Base-by-base conservation (phyloP, 23 tunicate genomes). In the Halocynthia roretzi region DNA sequence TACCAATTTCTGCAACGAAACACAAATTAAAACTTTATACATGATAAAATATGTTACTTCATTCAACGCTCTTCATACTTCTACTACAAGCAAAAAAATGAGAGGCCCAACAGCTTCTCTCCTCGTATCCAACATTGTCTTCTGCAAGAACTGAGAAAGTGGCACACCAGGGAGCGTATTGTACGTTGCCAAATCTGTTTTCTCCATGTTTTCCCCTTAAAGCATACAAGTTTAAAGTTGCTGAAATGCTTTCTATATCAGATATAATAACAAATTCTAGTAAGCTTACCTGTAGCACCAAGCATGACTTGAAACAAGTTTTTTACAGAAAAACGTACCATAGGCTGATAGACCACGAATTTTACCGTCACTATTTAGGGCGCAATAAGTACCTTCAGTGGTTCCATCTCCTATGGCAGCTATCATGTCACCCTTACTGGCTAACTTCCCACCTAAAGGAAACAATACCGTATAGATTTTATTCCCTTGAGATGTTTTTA, bases 131-230 rank as follows among this genome's bases (percentile, higher is more conserved):
- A 61, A 75, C 50, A 50, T 60, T 61, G 49, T 80, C 77, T 19
- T 75, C 72, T 8, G 72, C 50, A 6, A 89, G 54, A 63, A 89
- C 52, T 22, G 96, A 84, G 48, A 31, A 89, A 51, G 96, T 89
- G 67, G 85, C 96, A 76, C 96, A 89, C 77, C 82, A 82, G 8
- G 85, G 96, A 50, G 88, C 66, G 63, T 84, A 84, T 53, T 89
- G 85, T 6, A 89, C 79, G 5, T 71, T 81, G 18, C 51, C 62
- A 20, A 71, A 23, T 10, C 20, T 54, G 58, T 61, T 65, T 7
- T 71, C 53, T 44, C 52, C 49, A 7, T 71, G 49, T 6, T 51
- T 53, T 15, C 74, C 78, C 52, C 95, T 82, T 52, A 10, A 17
- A 5, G 31, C 10, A n/a, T 50, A 18, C 12, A 56, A 79, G 11